phyloP scores from a whole-genome alignment of 2,797 vertebrate genomes.

The Phylloscopus collybita region DNA sequence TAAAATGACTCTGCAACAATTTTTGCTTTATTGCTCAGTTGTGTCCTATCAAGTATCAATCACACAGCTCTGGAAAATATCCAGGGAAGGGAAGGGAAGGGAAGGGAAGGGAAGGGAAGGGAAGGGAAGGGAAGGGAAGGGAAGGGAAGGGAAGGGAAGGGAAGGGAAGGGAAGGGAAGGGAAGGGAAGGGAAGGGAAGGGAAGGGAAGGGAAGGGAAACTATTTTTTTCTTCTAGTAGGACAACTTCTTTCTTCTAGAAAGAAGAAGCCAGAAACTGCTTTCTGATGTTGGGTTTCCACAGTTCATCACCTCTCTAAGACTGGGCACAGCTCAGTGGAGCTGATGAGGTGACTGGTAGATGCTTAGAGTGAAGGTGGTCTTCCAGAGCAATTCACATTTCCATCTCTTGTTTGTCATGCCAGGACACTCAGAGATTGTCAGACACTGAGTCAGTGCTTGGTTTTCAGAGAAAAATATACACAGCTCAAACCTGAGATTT shows the following conservation, averaged over 20 bases:
- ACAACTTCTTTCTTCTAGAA: background rate
- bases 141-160: too few species aligned
- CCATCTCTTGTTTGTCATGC: background rate
- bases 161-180: too few species aligned
- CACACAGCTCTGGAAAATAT: background rate
- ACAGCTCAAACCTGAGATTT: background rate
- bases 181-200: too few species aligned
- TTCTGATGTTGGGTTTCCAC: background rate
- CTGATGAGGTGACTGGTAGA: background rate
- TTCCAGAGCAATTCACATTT: constrained; percentile 4
- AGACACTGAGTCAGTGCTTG: background rate
- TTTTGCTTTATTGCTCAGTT: constrained; percentile 11
- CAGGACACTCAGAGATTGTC: background rate
- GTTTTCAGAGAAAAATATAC: background rate
- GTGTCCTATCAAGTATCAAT: background rate
- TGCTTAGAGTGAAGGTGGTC: background rate
- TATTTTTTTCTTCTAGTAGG: too few species aligned
- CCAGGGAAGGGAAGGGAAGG: background rate
- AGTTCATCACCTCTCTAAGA: background rate
- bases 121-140: too few species aligned
- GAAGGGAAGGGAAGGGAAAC: too few species aligned
- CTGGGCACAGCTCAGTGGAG: background rate
- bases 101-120: too few species aligned
- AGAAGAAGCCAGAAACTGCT: background rate
- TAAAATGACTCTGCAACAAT: background rate